phyloP scores from a whole-genome alignment of 2,113 vertebrate genomes.

The Poeciliopsis prolifica region DNA sequence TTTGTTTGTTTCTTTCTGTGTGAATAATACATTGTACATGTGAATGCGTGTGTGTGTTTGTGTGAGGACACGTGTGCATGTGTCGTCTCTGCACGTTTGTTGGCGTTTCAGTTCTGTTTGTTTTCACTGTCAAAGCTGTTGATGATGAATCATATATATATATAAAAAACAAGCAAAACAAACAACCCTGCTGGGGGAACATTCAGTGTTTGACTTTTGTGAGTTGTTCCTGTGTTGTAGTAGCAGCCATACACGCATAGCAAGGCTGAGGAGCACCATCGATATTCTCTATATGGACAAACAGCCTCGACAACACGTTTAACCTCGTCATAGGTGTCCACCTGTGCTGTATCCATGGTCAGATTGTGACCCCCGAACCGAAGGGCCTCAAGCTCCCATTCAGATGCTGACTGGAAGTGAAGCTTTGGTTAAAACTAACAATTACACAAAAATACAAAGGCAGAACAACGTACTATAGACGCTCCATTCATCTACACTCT shows the following conservation, averaged over 20 bases:
- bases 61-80: slow-evolving; percentile 63
- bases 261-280: slow-evolving; percentile 73
- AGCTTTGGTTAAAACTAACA: slow-evolving; percentile 3
- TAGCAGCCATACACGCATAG: slow-evolving; percentile 73
- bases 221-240: slow-evolving; percentile 76
- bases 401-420: slow-evolving; percentile 54
- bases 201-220: slow-evolving; percentile 70
- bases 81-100: slow-evolving; percentile 71
- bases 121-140: slow-evolving; percentile 70
- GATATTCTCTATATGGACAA: slow-evolving; percentile 66
- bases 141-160: slow-evolving; percentile 56
- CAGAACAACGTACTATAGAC: not conserved
- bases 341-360: slow-evolving; percentile 72
- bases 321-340: slow-evolving; percentile 69
- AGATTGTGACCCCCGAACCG: slow-evolving; percentile 50
- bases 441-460: not conserved
- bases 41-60: slow-evolving; percentile 29
- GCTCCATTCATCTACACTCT: not conserved
- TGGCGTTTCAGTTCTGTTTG: slow-evolving; percentile 70
- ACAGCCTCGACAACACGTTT: slow-evolving; percentile 67
- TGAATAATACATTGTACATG: slow-evolving; percentile 35
- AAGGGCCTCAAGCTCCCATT: slow-evolving; percentile 56
- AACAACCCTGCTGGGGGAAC: slow-evolving; percentile 47
- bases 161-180: not conserved
- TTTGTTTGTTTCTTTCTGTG: slow-evolving; percentile 7